Percentiles rank a stretch among this genome's conserved stretches.
Conservation (phyloP, 2,888 invertebrate species). For the Coenonympha glycerion region DNA sequence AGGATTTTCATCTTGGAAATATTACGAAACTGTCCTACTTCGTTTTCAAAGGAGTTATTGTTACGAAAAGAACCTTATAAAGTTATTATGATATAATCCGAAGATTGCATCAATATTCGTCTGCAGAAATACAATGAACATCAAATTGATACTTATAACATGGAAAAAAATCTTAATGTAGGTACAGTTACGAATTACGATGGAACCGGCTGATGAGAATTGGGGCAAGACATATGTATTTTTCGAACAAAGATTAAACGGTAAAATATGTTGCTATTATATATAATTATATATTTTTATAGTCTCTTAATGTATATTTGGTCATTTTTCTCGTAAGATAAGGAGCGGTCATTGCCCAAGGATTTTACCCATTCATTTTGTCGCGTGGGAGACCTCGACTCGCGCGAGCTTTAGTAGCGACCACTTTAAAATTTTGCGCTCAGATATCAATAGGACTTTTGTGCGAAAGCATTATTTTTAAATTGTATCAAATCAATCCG, state of each 20-base stretch:
- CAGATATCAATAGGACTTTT: constrained; percentile 42
- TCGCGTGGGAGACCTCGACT: constrained; percentile 57
- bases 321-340: constrained; percentile 34
- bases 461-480: constrained; percentile 8
- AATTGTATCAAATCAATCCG: not conserved
- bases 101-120: constrained; percentile 4
- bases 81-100: constrained; percentile 7
- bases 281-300: constrained; percentile 16
- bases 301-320: constrained; percentile 16
- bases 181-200: not conserved
- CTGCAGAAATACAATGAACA: not conserved
- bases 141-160: not conserved
- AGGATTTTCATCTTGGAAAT: constrained; percentile 5
- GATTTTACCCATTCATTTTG: constrained; percentile 42
- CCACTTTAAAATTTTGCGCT: constrained; percentile 37
- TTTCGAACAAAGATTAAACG: not conserved
- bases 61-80: constrained; percentile 16
- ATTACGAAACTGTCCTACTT: constrained; percentile 15
- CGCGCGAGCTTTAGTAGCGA: constrained; percentile 47
- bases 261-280: constrained; percentile 6
- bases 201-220: not conserved
- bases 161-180: not conserved
- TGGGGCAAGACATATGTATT: not conserved
- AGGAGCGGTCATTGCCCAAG: constrained; percentile 57
- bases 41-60: constrained; percentile 9